These are phyloP conservation scores for Drosophila trichaetosa DNA, from an alignment of 2,888 invertebrate species.

Conservation along the genomic window DNA sequence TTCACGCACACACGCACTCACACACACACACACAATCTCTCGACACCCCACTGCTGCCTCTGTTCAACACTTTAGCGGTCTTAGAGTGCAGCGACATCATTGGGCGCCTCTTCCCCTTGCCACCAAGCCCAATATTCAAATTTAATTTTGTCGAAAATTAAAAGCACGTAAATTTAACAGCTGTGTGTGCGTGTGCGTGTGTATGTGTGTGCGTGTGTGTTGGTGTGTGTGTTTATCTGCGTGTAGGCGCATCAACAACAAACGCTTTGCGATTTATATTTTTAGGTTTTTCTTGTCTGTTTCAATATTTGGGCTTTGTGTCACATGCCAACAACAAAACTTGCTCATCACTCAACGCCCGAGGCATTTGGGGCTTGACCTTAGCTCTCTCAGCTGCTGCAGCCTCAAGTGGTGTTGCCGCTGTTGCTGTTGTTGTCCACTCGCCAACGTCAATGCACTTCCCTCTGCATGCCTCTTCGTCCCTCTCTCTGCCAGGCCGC, in stretches of 20 bases:
- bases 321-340: constrained; percentile 42
- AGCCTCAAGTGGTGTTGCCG: constrained; percentile 6
- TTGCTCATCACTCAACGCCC: constrained; percentile 56
- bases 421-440: constrained; percentile 27
- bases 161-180: constrained; percentile 70
- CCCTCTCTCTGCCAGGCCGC: constrained; percentile 19
- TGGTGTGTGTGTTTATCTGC: constrained; percentile 47
- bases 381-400: constrained; percentile 55
- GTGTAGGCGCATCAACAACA: constrained; percentile 62
- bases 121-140: constrained; percentile 60
- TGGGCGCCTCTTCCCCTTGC: constrained; percentile 12
- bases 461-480: not conserved
- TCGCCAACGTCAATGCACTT: constrained; percentile 73
- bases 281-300: constrained; percentile 52
- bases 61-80: constrained; percentile 40
- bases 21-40: not conserved
- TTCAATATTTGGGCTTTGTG: constrained; percentile 53
- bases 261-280: constrained; percentile 63
- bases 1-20: constrained; percentile 29
- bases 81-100: constrained; percentile 57
- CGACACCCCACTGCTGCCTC: constrained; percentile 6
- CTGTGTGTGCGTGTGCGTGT: constrained; percentile 27
- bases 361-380: constrained; percentile 63
- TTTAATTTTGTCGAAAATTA: constrained; percentile 72
- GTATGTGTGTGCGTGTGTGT: constrained; percentile 15